phyloP scores from a whole-genome alignment of 2,797 vertebrate species.

The Falco biarmicus region DNA sequence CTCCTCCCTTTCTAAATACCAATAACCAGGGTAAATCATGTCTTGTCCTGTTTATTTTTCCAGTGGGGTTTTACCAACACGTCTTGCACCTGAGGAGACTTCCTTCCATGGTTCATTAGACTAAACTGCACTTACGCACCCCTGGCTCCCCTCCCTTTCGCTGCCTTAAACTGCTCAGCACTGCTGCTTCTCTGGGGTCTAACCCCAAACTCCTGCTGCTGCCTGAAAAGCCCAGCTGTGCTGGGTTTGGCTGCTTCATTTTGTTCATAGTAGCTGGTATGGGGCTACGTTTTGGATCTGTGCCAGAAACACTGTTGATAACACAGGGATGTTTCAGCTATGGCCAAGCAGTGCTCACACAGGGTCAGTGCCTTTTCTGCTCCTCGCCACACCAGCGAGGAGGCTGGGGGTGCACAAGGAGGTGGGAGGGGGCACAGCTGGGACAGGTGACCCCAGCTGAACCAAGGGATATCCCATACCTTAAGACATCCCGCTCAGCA shows the following conservation, averaged over 20 bases:
- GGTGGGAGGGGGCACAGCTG: not conserved
- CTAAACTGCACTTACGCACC: not conserved
- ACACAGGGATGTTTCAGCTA: not conserved
- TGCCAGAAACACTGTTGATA: not conserved
- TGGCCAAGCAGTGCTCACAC: too few species aligned
- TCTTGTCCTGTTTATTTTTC: not conserved
- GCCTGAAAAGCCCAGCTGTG: fast-evolving
- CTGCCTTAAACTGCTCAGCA: not conserved
- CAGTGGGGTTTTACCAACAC: fast-evolving
- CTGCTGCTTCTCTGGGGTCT: not conserved
- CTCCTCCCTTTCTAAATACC: not conserved
- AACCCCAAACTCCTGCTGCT: not conserved
- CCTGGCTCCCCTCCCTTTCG: not conserved
- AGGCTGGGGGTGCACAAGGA: too few species aligned
- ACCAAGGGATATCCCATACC: too few species aligned
- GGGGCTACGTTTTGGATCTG: not conserved
- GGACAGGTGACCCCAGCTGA: not conserved
- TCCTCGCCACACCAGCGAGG: too few species aligned
- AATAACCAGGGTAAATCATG: not conserved
- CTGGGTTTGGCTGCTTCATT: not conserved
- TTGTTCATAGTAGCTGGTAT: not conserved
- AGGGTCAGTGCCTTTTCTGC: too few species aligned
- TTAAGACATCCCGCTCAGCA: not conserved
- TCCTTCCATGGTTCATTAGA: not conserved
- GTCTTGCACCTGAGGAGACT: not conserved